Evolutionary conservation across 2,888 invertebrate genomes (phyloP).

Genomic region (Pediacus dermestoides): DNA sequence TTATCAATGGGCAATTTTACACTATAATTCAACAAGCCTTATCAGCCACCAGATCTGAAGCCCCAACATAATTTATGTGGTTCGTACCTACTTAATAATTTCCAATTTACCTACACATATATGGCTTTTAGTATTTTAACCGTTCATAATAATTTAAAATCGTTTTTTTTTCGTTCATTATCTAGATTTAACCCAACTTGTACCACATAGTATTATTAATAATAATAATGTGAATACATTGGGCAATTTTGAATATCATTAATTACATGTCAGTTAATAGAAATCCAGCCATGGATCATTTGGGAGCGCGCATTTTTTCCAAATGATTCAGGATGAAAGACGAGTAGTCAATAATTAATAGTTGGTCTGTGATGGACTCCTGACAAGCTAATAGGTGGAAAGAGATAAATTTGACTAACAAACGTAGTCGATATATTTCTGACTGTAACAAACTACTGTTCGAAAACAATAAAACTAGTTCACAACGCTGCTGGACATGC

Average conservation of each 20-base stretch:
- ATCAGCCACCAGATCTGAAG: not conserved
- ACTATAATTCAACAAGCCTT: conserved; percentile 1
- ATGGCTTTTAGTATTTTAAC: not conserved
- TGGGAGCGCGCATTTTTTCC: no score
- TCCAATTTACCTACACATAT: conserved; percentile 1
- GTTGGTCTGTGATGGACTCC: conserved; percentile 17
- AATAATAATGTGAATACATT: no score
- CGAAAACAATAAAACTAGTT: conserved; percentile 24
- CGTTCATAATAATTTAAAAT: no score
- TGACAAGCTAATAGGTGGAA: conserved; percentile 28
- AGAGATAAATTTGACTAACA: conserved; percentile 28
- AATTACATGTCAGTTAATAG: conserved; percentile 15
- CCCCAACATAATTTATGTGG: not conserved
- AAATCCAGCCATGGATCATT: conserved; percentile 7
- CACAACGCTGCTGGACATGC: conserved; percentile 21
- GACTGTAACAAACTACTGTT: conserved; percentile 24
- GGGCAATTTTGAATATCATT: conserved; percentile 10
- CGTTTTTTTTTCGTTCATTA: no score
- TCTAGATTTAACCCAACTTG: no score
- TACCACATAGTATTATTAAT: no score
- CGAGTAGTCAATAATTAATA: conserved; percentile 12
- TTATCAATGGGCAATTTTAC: conserved; percentile 2
- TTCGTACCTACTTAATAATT: not conserved
- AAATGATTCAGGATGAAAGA: conserved; percentile 7
- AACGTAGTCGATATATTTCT: no score